phyloP scores from a whole-genome alignment of 2,113 vertebrate species.

The Aythya baeri region DNA sequence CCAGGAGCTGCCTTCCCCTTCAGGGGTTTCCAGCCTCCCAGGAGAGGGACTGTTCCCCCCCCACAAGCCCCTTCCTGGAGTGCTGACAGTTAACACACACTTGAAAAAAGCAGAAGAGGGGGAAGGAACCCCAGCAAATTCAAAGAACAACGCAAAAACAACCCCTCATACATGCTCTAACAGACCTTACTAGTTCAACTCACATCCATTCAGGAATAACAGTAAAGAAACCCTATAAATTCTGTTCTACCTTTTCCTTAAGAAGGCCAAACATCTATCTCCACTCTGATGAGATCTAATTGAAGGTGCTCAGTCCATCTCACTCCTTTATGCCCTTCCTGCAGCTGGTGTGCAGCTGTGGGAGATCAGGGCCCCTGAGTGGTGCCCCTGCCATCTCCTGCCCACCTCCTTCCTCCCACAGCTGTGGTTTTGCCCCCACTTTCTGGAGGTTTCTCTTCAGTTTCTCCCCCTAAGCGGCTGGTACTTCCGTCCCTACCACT shows the following conservation, averaged over 20 bases:
- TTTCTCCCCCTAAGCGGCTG: neutral
- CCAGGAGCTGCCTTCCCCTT: neutral
- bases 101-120: neutral
- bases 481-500: neutral
- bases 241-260: rapidly evolving
- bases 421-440: rapidly evolving
- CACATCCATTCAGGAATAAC: rapidly evolving
- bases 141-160: neutral
- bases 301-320: rapidly evolving
- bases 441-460: neutral
- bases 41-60: neutral
- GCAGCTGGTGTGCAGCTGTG: neutral
- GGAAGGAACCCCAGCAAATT: neutral
- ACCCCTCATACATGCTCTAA: neutral
- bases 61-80: neutral
- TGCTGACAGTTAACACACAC: neutral
- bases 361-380: rapidly evolving
- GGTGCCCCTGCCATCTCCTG: too few relatives aligned
- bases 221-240: neutral
- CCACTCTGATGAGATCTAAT: rapidly evolving
- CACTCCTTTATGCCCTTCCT: neutral
- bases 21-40: too few relatives aligned
- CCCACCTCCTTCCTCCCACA: neutral
- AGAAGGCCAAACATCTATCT: rapidly evolving
- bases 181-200: neutral